phyloP scores from a whole-genome alignment of 2,888 invertebrate genomes.

The Cataglyphis livida region DNA sequence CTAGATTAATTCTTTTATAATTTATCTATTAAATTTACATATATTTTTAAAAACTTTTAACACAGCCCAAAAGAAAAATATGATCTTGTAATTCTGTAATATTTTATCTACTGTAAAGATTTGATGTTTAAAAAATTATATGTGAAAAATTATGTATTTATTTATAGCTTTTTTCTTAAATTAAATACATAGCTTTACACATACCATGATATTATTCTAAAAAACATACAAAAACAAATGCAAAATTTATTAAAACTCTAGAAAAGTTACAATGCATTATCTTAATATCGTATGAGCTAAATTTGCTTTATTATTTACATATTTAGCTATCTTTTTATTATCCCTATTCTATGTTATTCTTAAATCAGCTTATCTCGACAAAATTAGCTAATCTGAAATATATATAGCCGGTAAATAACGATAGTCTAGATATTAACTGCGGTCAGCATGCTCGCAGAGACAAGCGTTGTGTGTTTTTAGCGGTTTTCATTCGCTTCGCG shows the following conservation, averaged over 20 bases:
- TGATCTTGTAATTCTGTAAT: not conserved
- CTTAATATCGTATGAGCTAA: not conserved
- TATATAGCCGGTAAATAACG: slow-evolving; percentile 78
- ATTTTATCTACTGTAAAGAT: not conserved
- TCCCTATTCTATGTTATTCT: slow-evolving; percentile 15
- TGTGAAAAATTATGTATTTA: not conserved
- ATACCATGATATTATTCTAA: not conserved
- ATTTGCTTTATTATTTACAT: not conserved
- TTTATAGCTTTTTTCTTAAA: not conserved
- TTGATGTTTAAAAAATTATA: not conserved
- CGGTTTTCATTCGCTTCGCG: slow-evolving; percentile 78
- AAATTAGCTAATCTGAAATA: slow-evolving; percentile 80
- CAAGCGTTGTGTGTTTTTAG: slow-evolving; percentile 82
- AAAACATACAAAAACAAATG: not conserved
- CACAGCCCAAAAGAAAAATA: not conserved
- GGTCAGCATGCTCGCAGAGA: slow-evolving; percentile 83
- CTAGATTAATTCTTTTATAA: not conserved
- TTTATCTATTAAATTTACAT: not conserved
- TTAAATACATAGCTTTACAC: not conserved
- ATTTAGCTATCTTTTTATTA: not conserved
- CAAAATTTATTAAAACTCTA: not conserved
- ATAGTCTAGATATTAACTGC: slow-evolving; percentile 77
- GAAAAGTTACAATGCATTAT: not conserved
- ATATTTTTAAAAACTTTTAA: not conserved
- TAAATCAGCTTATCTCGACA: slow-evolving; percentile 52